phyloP scores from a whole-genome alignment of 2,888 invertebrate genomes.

The Cacoxenus indagator region DNA sequence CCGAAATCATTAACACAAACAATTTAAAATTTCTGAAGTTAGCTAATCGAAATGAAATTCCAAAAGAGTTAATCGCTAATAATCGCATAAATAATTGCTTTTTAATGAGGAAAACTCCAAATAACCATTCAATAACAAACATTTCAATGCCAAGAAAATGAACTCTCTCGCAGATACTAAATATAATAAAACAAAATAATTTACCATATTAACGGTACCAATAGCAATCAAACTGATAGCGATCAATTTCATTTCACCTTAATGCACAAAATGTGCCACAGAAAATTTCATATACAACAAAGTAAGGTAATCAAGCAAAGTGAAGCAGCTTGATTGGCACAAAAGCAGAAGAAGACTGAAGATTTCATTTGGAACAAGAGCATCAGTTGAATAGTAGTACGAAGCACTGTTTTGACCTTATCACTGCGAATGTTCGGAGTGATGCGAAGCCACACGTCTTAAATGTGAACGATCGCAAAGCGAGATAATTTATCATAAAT shows the following conservation, averaged over 20 bases:
- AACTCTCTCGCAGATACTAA: background rate
- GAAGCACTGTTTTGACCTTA: background rate
- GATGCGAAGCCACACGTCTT: background rate
- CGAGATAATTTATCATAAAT: background rate
- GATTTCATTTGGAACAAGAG: background rate
- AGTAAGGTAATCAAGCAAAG: background rate
- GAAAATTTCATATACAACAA: background rate
- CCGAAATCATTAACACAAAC: too few relatives aligned
- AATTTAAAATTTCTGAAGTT: too few relatives aligned
- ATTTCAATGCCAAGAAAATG: conserved; percentile 4
- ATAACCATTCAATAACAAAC: background rate
- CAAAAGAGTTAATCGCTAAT: too few relatives aligned
- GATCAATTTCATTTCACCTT: conserved; percentile 62
- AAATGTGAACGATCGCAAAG: background rate
- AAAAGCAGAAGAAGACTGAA: background rate
- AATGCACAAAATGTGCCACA: conserved; percentile 34
- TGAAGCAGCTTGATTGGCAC: background rate
- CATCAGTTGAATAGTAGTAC: background rate
- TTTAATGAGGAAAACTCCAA: background rate
- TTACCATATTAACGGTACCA: conserved; percentile 65
- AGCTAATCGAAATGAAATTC: too few relatives aligned
- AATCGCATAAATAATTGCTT: too few relatives aligned
- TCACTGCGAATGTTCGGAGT: background rate
- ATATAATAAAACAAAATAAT: conserved; percentile 63
- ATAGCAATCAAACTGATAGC: conserved; percentile 64